Percentiles rank a stretch among this genome's conserved stretches.
Evolutionary conservation across 2,797 vertebrate species (phyloP).

Genomic region (Botia kubotai): DNA sequence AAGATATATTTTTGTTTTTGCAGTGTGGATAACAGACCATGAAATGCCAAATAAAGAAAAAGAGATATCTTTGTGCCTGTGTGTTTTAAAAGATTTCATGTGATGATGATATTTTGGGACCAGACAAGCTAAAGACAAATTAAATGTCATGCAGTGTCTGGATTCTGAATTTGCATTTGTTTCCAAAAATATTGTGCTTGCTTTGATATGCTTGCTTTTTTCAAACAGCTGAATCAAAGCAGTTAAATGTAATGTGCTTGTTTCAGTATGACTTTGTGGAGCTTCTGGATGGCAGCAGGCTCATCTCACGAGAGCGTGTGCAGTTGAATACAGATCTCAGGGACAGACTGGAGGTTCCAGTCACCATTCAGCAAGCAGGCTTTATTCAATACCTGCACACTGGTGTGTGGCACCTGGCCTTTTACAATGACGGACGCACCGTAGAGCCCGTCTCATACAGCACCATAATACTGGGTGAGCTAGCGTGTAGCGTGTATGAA

Average conservation of each 20-base stretch:
- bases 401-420: slow-evolving; percentile 97
- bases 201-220: neutral
- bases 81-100: slow-evolving; percentile 13
- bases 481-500: neutral
- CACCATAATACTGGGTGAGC: slow-evolving; percentile 94
- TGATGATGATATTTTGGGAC: slow-evolving; percentile 12
- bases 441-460: slow-evolving; percentile 92
- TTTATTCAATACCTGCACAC: slow-evolving; percentile 97
- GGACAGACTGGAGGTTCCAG: slow-evolving; percentile 80
- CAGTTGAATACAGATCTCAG: slow-evolving; percentile 80
- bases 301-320: slow-evolving; percentile 89
- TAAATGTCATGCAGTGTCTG: slow-evolving; percentile 26
- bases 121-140: slow-evolving; percentile 10
- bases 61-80: neutral
- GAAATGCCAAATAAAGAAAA: neutral
- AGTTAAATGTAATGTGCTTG: slow-evolving; percentile 29
- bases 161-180: slow-evolving; percentile 15
- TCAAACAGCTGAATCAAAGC: slow-evolving; percentile 2
- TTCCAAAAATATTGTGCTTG: neutral
- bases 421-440: slow-evolving; percentile 95
- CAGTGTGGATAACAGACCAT: neutral
- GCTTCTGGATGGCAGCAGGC: slow-evolving; percentile 92
- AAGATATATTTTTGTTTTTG: neutral
- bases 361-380: slow-evolving; percentile 92
- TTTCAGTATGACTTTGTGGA: slow-evolving; percentile 97